These are phyloP conservation scores for Penaeus indicus DNA, from an alignment of 1,140 invertebrate genomes.

Conservation along the genomic window DNA sequence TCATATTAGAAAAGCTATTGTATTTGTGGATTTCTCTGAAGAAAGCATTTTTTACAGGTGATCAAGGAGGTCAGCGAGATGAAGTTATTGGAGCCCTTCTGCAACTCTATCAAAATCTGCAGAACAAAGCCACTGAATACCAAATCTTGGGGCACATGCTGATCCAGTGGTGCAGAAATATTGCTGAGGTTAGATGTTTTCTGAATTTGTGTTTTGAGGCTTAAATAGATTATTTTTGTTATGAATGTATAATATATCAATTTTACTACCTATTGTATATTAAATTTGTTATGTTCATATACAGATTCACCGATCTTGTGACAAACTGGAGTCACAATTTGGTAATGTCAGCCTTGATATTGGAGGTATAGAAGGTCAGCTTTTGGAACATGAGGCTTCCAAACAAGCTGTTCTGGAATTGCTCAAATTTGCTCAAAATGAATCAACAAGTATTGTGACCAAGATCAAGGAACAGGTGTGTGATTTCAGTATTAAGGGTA, in stretches of 20 bases:
- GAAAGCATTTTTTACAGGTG: slow-evolving; percentile 68
- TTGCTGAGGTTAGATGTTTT: slow-evolving; percentile 75
- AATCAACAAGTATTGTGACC: slow-evolving; percentile 77
- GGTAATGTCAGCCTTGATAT: slow-evolving; percentile 71
- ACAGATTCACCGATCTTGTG: slow-evolving; percentile 74
- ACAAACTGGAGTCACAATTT: slow-evolving; percentile 72
- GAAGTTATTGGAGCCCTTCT: slow-evolving; percentile 76
- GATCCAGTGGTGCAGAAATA: slow-evolving; percentile 78
- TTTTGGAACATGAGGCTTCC: slow-evolving; percentile 76
- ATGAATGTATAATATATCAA: no score
- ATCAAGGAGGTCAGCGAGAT: slow-evolving; percentile 72
- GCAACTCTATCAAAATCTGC: slow-evolving; percentile 78
- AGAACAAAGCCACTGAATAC: slow-evolving; percentile 80
- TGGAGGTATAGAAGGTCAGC: slow-evolving; percentile 72
- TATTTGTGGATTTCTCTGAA: slow-evolving; percentile 66
- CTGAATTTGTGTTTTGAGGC: neutral
- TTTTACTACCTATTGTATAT: no score
- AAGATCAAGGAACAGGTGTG: slow-evolving; percentile 78
- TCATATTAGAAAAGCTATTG: slow-evolving; percentile 6
- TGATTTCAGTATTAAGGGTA: slow-evolving; percentile 20
- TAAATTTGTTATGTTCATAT: slow-evolving; percentile 2
- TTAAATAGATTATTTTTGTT: no score
- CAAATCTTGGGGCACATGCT: slow-evolving; percentile 81
- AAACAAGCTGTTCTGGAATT: slow-evolving; percentile 76
- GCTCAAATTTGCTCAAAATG: slow-evolving; percentile 75